A percentile compares a stretch with the other conserved stretches of the same genome.
Evolutionary conservation across 2,113 vertebrate species (phyloP).

Genomic region (Pterocles burchelli): DNA sequence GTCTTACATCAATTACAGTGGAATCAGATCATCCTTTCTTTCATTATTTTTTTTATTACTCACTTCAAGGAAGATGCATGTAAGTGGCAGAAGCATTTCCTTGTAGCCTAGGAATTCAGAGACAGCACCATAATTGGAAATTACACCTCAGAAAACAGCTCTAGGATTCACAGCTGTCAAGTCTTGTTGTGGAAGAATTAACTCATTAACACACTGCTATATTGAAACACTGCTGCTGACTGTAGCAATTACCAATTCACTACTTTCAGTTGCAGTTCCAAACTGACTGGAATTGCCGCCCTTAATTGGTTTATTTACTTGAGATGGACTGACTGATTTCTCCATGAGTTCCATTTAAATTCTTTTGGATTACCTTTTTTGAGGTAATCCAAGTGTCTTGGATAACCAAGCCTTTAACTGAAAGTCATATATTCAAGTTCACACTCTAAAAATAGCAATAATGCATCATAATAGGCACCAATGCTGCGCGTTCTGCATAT

Average conservation of each 20-base stretch:
- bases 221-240: neutral
- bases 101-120: constrained; percentile 51
- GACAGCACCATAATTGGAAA: constrained; percentile 34
- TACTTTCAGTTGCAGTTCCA: neutral
- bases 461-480: neutral
- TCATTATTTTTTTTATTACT: constrained; percentile 33
- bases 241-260: constrained; percentile 19
- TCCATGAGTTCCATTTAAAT: neutral
- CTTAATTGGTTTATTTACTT: neutral
- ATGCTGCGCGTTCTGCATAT: neutral
- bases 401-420: neutral
- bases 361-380: neutral
- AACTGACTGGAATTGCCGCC: neutral
- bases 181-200: constrained; percentile 51
- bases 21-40: constrained; percentile 19
- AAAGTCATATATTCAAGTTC: neutral
- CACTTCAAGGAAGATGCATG: constrained; percentile 15
- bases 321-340: neutral
- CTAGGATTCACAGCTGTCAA: constrained; percentile 56
- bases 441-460: neutral
- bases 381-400: neutral
- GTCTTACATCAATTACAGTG: neutral
- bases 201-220: constrained; percentile 49
- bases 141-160: constrained; percentile 27
- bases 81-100: constrained; percentile 18